A percentile compares a stretch with the other conserved stretches of the same genome.
phyloP scores from a whole-genome alignment of 2,888 invertebrate species.

The Busseola fusca region DNA sequence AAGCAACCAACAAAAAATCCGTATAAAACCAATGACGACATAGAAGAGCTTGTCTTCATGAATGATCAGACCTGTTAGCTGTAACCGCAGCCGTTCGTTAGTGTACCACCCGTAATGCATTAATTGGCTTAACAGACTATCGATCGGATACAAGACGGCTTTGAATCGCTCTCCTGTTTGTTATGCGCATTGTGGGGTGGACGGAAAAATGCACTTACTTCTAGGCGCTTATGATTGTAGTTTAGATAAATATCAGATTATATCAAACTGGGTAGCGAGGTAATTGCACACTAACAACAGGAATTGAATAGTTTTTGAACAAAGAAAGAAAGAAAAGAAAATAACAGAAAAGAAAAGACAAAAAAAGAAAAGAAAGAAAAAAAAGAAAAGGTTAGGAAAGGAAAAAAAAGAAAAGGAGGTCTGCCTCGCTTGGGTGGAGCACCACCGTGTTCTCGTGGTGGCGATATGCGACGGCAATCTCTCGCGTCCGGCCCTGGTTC shows the following conservation, averaged over 20 bases:
- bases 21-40: conserved; percentile 5
- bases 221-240: too few species aligned
- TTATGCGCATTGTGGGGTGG: conserved; percentile 24
- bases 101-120: conserved; percentile 47
- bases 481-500: too few species aligned
- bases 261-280: background rate
- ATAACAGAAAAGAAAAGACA: too few species aligned
- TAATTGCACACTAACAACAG: background rate
- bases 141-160: conserved; percentile 33
- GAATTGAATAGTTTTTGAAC: too few species aligned
- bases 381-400: too few species aligned
- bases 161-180: conserved; percentile 5
- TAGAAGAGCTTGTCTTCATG: conserved; percentile 11
- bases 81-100: conserved; percentile 57
- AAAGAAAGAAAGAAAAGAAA: too few species aligned
- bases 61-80: conserved; percentile 32
- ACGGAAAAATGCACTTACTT: conserved; percentile 1
- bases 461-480: too few species aligned
- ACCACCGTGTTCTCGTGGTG: too few species aligned
- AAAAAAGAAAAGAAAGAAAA: too few species aligned
- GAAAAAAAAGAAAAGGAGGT: too few species aligned
- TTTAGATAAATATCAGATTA: background rate
- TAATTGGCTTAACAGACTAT: conserved; percentile 60
- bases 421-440: too few species aligned
- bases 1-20: background rate